Evolutionary conservation across 2,888 invertebrate species (phyloP), one percentile per base, ranked within the genome.

Genomic region (Drymonia ruficornis): DNA sequence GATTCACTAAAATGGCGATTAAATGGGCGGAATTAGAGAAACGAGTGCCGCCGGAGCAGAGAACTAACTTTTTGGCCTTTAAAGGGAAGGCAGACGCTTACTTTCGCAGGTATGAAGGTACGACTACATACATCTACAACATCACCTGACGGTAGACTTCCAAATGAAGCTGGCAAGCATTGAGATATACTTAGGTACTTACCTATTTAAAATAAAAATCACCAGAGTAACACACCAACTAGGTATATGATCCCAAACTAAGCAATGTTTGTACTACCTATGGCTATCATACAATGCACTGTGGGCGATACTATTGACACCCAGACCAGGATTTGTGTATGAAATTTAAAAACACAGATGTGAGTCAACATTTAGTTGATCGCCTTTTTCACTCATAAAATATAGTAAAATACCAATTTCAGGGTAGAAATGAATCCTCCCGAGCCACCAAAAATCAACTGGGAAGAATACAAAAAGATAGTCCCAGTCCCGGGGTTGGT

Each of bases 1-100:
- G 87, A 67, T 83, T 91, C 59, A 69, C 70, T 28, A 84, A 85
- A 61, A 69, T 76, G n/a, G 31, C 74, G 2, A 80, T 89, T 36
- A 83, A 89, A 54, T 92, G 91, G 91, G 50, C 31, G 9, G 86
- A 87, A 53, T 55, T 92, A 3, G 81, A 83, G 48, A 83, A 86
- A 63, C 68, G 72, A 49, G 86, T 89, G 1, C 83, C 89, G 5
- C 70, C 71, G 1, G 79, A 89, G 0, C 81, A 92, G 60, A 83
- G 63, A 59, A 63, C 53, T 0, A 71, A 86, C 16, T 91, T 78
- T 61, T 68, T 80, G 18, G 82, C 82, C 6, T 91, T 92, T 55
- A 91, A 86, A 61, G 86, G 72, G 7, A 92, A 89, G 68, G 72
- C 87, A 1, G 87, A 89, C 29, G 67, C 43, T 1, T 91, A 92